These are phyloP conservation scores for Coregonus sp. DNA, from an alignment of 2,797 vertebrate genomes.

Conservation along the genomic window DNA sequence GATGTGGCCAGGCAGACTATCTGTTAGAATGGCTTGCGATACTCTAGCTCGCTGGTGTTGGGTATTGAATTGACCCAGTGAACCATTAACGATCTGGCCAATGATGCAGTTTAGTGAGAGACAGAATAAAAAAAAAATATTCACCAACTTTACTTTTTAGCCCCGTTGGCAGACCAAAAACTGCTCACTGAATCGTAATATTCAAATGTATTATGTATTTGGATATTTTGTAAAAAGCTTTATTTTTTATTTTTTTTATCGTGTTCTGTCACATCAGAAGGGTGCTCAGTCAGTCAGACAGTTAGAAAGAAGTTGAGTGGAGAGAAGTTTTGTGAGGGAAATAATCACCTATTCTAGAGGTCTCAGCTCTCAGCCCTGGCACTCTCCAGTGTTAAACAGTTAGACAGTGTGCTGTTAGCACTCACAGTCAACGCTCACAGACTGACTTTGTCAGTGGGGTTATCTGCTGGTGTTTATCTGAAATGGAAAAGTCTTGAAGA, in stretches of 20 bases:
- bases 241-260: background rate
- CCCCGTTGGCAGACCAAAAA: background rate
- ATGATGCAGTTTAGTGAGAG: constrained; percentile 10
- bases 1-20: constrained; percentile 28
- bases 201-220: background rate
- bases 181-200: background rate
- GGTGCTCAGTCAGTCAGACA: background rate
- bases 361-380: background rate
- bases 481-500: constrained; percentile 4
- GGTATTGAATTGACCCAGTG: constrained; percentile 33
- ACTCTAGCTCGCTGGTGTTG: constrained; percentile 7
- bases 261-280: constrained; percentile 4
- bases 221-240: constrained; percentile 6
- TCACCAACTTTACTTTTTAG: background rate
- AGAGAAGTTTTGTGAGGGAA: background rate
- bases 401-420: background rate
- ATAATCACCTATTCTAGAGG: background rate
- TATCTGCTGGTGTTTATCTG: constrained; percentile 4
- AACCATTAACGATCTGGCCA: constrained; percentile 24
- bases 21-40: background rate
- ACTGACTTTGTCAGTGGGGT: constrained; percentile 4
- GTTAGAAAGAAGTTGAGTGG: background rate
- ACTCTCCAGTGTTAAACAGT: background rate
- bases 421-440: background rate
- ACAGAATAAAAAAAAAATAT: background rate